A percentile compares a stretch with the other conserved stretches of the same genome.
phyloP scores from a whole-genome alignment of 2,888 invertebrate genomes.

The Diabrotica balteata region DNA sequence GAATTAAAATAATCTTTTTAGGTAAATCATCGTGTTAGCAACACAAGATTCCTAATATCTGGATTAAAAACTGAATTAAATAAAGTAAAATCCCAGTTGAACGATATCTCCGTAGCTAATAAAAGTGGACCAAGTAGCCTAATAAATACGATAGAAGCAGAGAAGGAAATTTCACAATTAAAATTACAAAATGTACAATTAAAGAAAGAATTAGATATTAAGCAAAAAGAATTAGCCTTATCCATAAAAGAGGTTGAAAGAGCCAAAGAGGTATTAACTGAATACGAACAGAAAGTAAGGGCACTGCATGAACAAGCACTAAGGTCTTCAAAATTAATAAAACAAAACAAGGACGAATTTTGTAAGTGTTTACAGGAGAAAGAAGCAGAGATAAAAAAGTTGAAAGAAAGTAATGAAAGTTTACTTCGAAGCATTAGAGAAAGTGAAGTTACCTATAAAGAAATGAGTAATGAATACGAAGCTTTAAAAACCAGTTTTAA shows the following conservation, averaged over 20 bases:
- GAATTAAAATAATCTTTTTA: no score
- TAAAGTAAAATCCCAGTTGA: constrained; percentile 40
- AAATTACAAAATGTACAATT: constrained; percentile 39
- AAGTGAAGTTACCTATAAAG: constrained; percentile 35
- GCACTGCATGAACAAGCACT: constrained; percentile 44
- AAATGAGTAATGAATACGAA: constrained; percentile 33
- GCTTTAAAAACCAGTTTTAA: constrained; percentile 32
- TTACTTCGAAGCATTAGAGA: constrained; percentile 33
- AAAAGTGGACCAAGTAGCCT: neutral
- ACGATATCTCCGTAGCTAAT: constrained; percentile 27
- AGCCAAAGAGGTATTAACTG: constrained; percentile 41
- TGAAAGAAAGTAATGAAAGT: constrained; percentile 37
- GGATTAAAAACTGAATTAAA: constrained; percentile 43
- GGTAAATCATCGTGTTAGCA: constrained; percentile 1
- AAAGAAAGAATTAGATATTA: constrained; percentile 39
- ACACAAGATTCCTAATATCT: constrained; percentile 1
- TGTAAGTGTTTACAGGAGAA: constrained; percentile 42
- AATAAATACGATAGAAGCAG: constrained; percentile 3
- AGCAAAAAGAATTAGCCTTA: constrained; percentile 34
- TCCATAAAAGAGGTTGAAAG: constrained; percentile 41
- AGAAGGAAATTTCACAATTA: constrained; percentile 29
- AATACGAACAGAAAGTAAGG: constrained; percentile 44
- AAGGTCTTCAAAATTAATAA: constrained; percentile 45
- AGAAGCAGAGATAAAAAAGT: constrained; percentile 40
- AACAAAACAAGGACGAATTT: constrained; percentile 45